These are phyloP conservation scores for Argyrosomus japonicus DNA, from an alignment of 2,113 vertebrate genomes.

Conservation along the genomic window DNA sequence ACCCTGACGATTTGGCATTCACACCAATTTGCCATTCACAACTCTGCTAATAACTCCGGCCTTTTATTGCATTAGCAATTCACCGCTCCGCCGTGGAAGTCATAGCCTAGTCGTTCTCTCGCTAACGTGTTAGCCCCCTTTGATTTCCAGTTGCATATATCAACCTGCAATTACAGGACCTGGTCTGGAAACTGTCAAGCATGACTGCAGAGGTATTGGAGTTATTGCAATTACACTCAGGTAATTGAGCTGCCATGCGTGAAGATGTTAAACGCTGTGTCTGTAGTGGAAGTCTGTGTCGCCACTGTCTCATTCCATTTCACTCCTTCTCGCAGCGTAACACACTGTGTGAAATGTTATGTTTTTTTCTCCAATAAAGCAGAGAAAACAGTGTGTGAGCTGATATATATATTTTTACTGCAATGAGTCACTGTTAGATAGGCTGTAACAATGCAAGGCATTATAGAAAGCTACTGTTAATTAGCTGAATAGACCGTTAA, in stretches of 20 bases:
- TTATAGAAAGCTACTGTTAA: constrained; percentile 23
- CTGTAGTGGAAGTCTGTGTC: constrained; percentile 77
- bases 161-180: constrained; percentile 84
- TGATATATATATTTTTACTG: constrained; percentile 17
- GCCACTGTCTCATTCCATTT: constrained; percentile 77
- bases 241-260: constrained; percentile 86
- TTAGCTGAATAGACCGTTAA: constrained; percentile 13
- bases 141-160: constrained; percentile 85
- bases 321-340: constrained; percentile 50
- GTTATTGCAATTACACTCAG: constrained; percentile 87
- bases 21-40: constrained; percentile 85
- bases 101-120: constrained; percentile 72
- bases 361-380: constrained; percentile 49
- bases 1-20: constrained; percentile 81
- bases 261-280: constrained; percentile 84
- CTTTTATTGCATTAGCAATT: constrained; percentile 85
- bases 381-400: constrained; percentile 7
- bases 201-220: constrained; percentile 85
- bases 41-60: constrained; percentile 81
- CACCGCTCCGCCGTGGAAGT: constrained; percentile 73
- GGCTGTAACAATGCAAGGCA: not conserved
- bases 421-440: constrained; percentile 5
- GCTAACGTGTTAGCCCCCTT: constrained; percentile 69
- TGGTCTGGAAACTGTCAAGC: constrained; percentile 85
- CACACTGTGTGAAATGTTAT: constrained; percentile 53